Evolutionary conservation across 2,888 invertebrate genomes (phyloP).

Genomic region (Drosophila quinaria): DNA sequence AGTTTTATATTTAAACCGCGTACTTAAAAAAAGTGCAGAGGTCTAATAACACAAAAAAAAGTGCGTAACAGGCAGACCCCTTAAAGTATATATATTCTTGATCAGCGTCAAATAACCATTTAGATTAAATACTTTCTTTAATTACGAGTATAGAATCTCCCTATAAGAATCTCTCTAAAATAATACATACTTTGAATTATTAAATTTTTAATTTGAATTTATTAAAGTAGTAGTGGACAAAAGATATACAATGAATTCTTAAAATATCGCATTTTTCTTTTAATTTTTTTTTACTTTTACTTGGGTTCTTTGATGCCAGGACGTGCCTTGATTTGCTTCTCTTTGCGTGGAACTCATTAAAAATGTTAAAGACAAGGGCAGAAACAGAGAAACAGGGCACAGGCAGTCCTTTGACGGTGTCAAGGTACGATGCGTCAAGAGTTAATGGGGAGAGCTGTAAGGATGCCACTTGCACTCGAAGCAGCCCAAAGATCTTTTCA

Average conservation of each 20-base stretch:
- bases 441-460: background rate
- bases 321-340: slow-evolving; percentile 6
- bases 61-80: no score
- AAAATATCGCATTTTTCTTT: background rate
- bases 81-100: no score
- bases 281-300: background rate
- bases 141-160: background rate
- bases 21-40: no score
- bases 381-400: slow-evolving; percentile 15
- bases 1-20: no score
- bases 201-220: background rate
- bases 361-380: slow-evolving; percentile 20
- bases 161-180: no score
- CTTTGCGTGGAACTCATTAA: slow-evolving; percentile 28
- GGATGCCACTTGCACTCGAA: slow-evolving; percentile 17
- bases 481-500: slow-evolving; percentile 18
- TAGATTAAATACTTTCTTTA: no score
- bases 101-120: no score
- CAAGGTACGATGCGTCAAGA: slow-evolving; percentile 17
- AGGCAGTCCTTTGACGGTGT: slow-evolving; percentile 6
- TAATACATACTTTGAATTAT: background rate
- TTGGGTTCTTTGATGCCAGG: background rate
- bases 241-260: background rate
- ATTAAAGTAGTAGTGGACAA: background rate
- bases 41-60: no score